Evolutionary conservation across 2,797 vertebrate genomes (phyloP).

Genomic region (Buceros bicornis): DNA sequence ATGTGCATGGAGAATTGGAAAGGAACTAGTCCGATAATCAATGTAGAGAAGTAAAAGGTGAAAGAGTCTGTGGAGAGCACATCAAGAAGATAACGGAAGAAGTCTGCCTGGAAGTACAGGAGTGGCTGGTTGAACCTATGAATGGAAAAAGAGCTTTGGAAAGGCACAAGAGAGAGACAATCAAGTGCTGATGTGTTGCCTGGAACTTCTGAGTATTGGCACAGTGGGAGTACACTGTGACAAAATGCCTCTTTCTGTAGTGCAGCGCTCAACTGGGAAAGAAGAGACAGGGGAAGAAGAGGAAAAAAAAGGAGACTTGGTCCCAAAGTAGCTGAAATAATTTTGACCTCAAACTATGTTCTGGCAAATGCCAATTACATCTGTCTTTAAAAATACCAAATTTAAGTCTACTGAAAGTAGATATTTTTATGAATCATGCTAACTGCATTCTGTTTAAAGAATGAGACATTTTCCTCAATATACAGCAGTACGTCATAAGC

Average conservation of each 20-base stretch:
- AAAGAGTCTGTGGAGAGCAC: background rate
- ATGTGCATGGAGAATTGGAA: background rate
- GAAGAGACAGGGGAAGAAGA: no score
- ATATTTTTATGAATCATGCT: background rate
- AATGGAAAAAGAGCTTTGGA: background rate
- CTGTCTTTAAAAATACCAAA: background rate
- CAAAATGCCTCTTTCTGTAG: background rate
- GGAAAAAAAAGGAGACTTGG: background rate
- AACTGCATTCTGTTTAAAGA: background rate
- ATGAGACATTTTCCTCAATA: background rate
- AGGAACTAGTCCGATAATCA: background rate
- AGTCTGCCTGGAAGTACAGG: background rate
- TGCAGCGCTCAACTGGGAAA: background rate
- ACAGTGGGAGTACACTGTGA: background rate
- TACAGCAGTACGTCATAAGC: background rate
- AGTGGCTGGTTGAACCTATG: background rate
- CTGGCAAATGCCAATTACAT: background rate
- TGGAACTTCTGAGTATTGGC: background rate
- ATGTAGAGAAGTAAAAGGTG: background rate
- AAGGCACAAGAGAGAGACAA: background rate
- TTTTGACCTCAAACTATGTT: background rate
- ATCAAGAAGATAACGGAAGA: background rate
- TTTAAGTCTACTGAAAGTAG: background rate
- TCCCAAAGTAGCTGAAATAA: background rate
- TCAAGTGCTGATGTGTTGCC: background rate